Percentiles rank a stretch among this genome's conserved stretches.
phyloP scores from a whole-genome alignment of 2,888 invertebrate genomes.

The Limenitis camilla region DNA sequence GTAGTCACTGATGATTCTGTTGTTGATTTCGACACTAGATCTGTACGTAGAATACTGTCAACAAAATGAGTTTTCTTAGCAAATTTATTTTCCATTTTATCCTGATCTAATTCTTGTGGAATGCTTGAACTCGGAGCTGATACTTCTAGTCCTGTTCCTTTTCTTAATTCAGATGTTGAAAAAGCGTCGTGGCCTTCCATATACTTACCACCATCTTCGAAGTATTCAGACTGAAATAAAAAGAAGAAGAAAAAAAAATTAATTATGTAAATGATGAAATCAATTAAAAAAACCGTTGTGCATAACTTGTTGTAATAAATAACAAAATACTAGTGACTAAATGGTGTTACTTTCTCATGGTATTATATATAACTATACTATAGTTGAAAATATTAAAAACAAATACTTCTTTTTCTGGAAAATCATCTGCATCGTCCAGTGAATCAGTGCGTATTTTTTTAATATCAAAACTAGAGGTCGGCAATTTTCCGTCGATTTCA shows the following conservation, averaged over 20 bases:
- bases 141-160: constrained; percentile 30
- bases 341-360: too few relatives aligned
- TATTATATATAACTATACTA: too few relatives aligned
- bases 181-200: constrained; percentile 35
- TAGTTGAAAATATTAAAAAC: neutral
- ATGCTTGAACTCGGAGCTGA: constrained; percentile 36
- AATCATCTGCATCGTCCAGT: constrained; percentile 69
- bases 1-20: constrained; percentile 69
- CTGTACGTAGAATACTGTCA: constrained; percentile 47
- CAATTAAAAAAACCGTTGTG: neutral
- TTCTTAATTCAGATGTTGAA: constrained; percentile 11
- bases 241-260: constrained; percentile 1
- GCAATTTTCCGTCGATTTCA: constrained; percentile 54
- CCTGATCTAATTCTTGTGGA: constrained; percentile 31
- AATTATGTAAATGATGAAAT: too few relatives aligned
- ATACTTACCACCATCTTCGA: constrained; percentile 51
- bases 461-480: constrained; percentile 59
- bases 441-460: constrained; percentile 67
- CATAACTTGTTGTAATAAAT: neutral
- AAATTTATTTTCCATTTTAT: constrained; percentile 36
- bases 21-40: constrained; percentile 63
- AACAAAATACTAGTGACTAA: too few relatives aligned
- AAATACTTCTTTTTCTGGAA: constrained; percentile 67
- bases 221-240: constrained; percentile 50
- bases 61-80: constrained; percentile 49